Evolutionary conservation across 2,888 invertebrate genomes (phyloP).

Genomic region (Muscina levida): DNA sequence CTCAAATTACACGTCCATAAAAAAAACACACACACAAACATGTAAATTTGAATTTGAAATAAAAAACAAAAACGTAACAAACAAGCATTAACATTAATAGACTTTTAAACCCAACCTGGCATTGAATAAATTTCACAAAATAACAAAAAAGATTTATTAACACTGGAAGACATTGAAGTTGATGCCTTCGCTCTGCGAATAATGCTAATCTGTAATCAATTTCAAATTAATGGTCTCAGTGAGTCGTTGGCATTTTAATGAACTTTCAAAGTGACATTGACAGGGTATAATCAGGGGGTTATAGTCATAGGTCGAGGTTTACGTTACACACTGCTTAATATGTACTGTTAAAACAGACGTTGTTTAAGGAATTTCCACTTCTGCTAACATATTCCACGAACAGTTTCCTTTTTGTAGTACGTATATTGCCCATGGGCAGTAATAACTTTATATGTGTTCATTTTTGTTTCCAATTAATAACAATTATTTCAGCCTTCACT

Average conservation of each 20-base stretch:
- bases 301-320: too few species aligned
- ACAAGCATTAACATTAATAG: constrained; percentile 20
- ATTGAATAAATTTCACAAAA: constrained; percentile 22
- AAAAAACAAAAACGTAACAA: constrained; percentile 12
- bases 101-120: background rate
- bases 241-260: background rate
- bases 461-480: too few species aligned
- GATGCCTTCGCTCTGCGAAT: too few species aligned
- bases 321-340: too few species aligned
- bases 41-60: constrained; percentile 3
- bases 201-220: background rate
- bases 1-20: background rate
- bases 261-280: background rate
- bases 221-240: background rate
- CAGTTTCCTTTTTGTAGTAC: too few species aligned
- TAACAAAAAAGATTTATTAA: background rate
- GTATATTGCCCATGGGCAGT: too few species aligned
- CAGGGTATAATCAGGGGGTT: too few species aligned
- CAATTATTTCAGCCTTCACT: too few species aligned
- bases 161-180: background rate
- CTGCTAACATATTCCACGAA: too few species aligned
- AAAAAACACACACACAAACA: constrained; percentile 11
- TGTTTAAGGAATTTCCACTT: too few species aligned
- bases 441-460: too few species aligned
- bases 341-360: too few species aligned